Evolutionary conservation across 2,113 vertebrate species (phyloP).

Genomic region (Crotalus viridis): DNA sequence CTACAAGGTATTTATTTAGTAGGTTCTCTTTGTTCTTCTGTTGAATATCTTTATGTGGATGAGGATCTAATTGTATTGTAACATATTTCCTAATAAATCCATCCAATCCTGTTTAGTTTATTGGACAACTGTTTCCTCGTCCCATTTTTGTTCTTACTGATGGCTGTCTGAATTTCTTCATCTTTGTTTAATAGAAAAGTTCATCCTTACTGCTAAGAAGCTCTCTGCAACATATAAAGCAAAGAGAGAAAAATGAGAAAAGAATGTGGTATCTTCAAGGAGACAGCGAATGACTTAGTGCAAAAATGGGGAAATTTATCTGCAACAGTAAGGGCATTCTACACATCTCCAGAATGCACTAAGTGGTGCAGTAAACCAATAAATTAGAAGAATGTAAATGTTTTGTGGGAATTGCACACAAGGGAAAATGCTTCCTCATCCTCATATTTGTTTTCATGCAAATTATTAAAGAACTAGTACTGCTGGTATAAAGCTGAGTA

Average conservation of each 20-base stretch:
- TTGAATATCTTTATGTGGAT: neutral
- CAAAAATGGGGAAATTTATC: constrained; percentile 77
- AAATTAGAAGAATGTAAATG: constrained; percentile 88
- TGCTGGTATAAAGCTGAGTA: constrained; percentile 69
- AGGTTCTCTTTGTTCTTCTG: neutral
- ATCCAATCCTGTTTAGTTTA: neutral
- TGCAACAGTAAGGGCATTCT: constrained; percentile 75
- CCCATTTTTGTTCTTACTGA: neutral
- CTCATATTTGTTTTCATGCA: constrained; percentile 83
- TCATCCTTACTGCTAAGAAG: neutral
- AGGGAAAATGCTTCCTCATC: constrained; percentile 79
- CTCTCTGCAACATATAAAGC: constrained; percentile 14
- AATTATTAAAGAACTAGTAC: constrained; percentile 80
- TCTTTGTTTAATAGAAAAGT: neutral
- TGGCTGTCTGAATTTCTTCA: neutral
- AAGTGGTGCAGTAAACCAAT: constrained; percentile 85
- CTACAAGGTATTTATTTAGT: neutral
- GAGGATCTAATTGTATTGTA: neutral
- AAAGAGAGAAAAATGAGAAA: constrained; percentile 55
- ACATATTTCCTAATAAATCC: neutral
- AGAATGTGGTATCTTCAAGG: constrained; percentile 68
- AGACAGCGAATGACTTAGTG: constrained; percentile 71
- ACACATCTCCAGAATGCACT: constrained; percentile 78
- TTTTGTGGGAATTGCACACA: constrained; percentile 80
- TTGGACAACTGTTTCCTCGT: neutral